These are phyloP conservation scores for Siphamia tubifer DNA, from an alignment of 2,113 vertebrate genomes.

Conservation along the genomic window DNA sequence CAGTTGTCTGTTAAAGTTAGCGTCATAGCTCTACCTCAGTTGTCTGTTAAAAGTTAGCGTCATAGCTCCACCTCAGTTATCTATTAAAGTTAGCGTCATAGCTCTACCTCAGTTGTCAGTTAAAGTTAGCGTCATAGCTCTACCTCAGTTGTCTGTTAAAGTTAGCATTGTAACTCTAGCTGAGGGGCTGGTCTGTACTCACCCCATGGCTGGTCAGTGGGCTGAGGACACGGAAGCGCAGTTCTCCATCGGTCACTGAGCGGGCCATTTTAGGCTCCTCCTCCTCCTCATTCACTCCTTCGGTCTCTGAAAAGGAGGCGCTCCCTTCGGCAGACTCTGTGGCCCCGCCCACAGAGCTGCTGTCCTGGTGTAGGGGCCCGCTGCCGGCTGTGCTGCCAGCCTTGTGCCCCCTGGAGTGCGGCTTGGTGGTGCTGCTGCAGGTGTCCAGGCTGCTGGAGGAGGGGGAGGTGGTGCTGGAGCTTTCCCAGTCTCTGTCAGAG, in stretches of 20 bases:
- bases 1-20: too few relatives aligned
- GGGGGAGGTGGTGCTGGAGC: constrained; percentile 83
- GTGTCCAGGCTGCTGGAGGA: constrained; percentile 89
- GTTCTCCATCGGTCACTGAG: constrained; percentile 90
- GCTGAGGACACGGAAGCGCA: constrained; percentile 85
- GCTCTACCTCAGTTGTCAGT: too few relatives aligned
- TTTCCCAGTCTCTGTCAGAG: constrained; percentile 79
- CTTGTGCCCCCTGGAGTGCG: too few relatives aligned
- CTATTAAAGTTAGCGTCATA: too few relatives aligned
- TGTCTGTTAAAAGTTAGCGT: too few relatives aligned
- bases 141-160: too few relatives aligned
- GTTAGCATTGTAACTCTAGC: too few relatives aligned
- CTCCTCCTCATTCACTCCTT: constrained; percentile 81
- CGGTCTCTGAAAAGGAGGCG: constrained; percentile 86
- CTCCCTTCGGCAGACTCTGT: constrained; percentile 47
- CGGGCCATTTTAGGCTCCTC: constrained; percentile 87
- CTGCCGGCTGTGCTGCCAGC: constrained; percentile 27
- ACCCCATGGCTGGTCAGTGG: constrained; percentile 87
- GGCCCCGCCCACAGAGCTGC: constrained; percentile 63
- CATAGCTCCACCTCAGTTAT: too few relatives aligned
- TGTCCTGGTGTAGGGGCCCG: constrained; percentile 79
- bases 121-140: too few relatives aligned
- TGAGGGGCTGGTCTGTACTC: too few relatives aligned
- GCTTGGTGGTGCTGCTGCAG: constrained; percentile 85
- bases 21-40: too few relatives aligned